Evolutionary conservation across 2,888 invertebrate species (phyloP).

Genomic region (Scaptomyza polygonia): DNA sequence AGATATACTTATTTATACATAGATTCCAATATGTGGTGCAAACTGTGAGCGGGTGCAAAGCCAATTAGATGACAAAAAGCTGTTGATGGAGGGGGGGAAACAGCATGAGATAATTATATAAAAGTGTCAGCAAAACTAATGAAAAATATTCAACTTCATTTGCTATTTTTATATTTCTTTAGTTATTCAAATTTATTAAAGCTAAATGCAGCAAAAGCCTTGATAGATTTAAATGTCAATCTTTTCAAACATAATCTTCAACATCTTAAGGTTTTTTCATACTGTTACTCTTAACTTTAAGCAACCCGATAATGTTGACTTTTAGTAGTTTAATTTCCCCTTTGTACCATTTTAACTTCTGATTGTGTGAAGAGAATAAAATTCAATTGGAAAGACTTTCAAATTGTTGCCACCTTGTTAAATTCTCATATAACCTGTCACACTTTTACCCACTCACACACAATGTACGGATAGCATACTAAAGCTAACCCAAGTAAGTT

Average conservation of each 20-base stretch:
- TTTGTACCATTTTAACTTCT: background rate
- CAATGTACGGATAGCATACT: background rate
- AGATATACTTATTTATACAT: conserved; percentile 3
- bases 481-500: conserved; percentile 4
- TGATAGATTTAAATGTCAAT: too few relatives aligned
- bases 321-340: background rate
- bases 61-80: conserved; percentile 45
- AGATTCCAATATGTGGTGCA: conserved; percentile 31
- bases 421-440: conserved; percentile 40
- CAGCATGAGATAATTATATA: background rate
- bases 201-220: too few relatives aligned
- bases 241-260: background rate
- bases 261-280: background rate
- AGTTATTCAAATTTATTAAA: too few relatives aligned
- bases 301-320: background rate
- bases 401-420: conserved; percentile 35
- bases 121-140: background rate
- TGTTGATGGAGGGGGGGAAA: conserved; percentile 30
- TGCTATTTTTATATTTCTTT: too few relatives aligned
- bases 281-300: background rate
- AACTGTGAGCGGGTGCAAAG: conserved; percentile 41
- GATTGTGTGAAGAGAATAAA: background rate
- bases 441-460: conserved; percentile 29
- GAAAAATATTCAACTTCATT: background rate
- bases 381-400: conserved; percentile 16